Evolutionary conservation across 2,888 invertebrate species (phyloP).

Genomic region (Parnassius smintheus): DNA sequence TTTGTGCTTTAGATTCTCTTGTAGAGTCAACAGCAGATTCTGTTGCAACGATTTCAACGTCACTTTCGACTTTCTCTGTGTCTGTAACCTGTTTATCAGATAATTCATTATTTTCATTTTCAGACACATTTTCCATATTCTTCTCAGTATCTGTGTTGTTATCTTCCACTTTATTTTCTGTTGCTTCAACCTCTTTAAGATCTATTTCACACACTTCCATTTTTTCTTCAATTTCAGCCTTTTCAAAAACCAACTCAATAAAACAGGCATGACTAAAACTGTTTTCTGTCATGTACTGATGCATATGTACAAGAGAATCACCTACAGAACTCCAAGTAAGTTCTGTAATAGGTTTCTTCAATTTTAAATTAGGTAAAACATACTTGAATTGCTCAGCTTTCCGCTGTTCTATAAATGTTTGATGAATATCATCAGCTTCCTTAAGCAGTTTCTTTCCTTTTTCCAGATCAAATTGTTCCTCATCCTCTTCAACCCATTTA

Average conservation of each 20-base stretch:
- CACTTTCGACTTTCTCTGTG: slow-evolving; percentile 51
- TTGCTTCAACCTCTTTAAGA: slow-evolving; percentile 36
- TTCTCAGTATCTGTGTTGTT: slow-evolving; percentile 48
- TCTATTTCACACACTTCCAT: slow-evolving; percentile 42
- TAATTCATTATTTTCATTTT: slow-evolving; percentile 66
- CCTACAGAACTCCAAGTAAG: slow-evolving; percentile 85
- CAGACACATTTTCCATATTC: slow-evolving; percentile 53
- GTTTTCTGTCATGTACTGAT: slow-evolving; percentile 83
- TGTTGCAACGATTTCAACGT: slow-evolving; percentile 43
- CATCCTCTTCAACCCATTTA: slow-evolving; percentile 64
- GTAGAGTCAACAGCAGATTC: slow-evolving; percentile 44
- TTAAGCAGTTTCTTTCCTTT: slow-evolving; percentile 77
- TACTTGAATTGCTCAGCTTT: slow-evolving; percentile 76
- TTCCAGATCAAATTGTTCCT: slow-evolving; percentile 72
- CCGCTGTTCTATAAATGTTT: slow-evolving; percentile 75
- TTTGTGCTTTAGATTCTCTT: slow-evolving; percentile 65
- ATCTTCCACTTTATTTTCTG: slow-evolving; percentile 49
- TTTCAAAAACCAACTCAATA: slow-evolving; percentile 60
- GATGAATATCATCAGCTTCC: slow-evolving; percentile 81
- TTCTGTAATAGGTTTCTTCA: slow-evolving; percentile 81
- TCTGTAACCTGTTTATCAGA: slow-evolving; percentile 65
- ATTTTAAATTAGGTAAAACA: slow-evolving; percentile 77
- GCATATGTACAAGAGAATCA: slow-evolving; percentile 83
- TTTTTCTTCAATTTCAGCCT: slow-evolving; percentile 47
- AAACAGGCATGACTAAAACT: slow-evolving; percentile 79